These are phyloP conservation scores for Acanthurus lineatus DNA, from an alignment of 2,797 vertebrate genomes.

Conservation along the genomic window DNA sequence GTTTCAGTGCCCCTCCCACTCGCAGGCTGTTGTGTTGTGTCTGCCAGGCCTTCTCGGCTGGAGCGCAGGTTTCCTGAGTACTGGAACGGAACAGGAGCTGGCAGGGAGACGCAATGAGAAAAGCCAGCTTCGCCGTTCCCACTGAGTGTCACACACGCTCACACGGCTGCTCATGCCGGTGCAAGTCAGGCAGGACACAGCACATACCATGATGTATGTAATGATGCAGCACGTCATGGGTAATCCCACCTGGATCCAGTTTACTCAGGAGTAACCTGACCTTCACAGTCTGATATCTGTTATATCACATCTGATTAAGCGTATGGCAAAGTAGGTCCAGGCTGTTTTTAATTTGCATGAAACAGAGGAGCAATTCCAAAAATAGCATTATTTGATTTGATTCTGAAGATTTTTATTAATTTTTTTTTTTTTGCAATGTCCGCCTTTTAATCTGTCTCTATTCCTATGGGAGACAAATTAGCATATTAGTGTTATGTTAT, in stretches of 20 bases:
- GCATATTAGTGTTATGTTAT: background rate
- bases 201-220: conserved; percentile 44
- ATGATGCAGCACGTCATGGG: conserved; percentile 48
- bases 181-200: conserved; percentile 36
- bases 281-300: conserved; percentile 27
- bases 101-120: conserved; percentile 78
- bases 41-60: conserved; percentile 80
- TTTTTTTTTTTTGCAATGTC: background rate
- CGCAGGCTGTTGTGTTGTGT: conserved; percentile 82
- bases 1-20: conserved; percentile 62
- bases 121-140: conserved; percentile 78
- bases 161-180: conserved; percentile 43
- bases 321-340: background rate
- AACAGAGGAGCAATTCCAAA: background rate
- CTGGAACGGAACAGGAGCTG: conserved; percentile 83
- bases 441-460: background rate
- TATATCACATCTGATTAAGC: conserved; percentile 24
- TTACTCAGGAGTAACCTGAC: conserved; percentile 33
- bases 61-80: conserved; percentile 83
- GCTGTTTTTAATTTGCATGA: background rate
- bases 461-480: background rate
- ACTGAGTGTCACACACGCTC: conserved; percentile 72
- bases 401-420: background rate
- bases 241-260: conserved; percentile 53
- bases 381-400: background rate